Base-by-base conservation (phyloP, 1,140 invertebrate genomes). In the Heliconius nattereri region DNA sequence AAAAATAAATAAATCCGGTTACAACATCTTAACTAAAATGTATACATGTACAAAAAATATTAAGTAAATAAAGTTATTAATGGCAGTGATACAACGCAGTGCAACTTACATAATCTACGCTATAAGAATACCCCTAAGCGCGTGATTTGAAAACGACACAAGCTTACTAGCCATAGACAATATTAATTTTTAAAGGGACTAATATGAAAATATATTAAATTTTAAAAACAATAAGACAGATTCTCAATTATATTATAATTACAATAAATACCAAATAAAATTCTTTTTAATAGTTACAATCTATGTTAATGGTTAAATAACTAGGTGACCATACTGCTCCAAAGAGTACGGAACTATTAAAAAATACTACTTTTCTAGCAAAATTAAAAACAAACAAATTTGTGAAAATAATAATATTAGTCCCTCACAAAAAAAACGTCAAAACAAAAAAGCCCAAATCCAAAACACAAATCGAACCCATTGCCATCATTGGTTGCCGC, bases 401-500 rank as follows among this genome's bases (percentile, higher is more conserved):
- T 26, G n/a, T n/a, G 20, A 57, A 57, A 57, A 54, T 77, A 71
- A 77, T 71, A 35, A 45, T 78, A 70, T 66, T 76, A 37, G 54
- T 71, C 66, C 81, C 82, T 54, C 73, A 86, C 81, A 79, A 83
- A 83, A 75, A 9, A 71, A 37, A 23, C 8, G 29, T 26, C 32
- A 7, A 49, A 80, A 85, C 83, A 84, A 80, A 66, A 66, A 66
- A 66, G 60, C 60, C 26, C 60, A 66, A 66, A 26, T 81, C 86
- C 86, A 80, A 86, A 84, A 85, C 84, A 88, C 85, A 85, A 83
- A 86, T 89, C 94, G 91, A 94, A 95, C 93, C 93, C 92, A 93
- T 94, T 78, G 90, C 88, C 89, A 92, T 87, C 93, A 95, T 95
- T 84, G 95, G 95, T 87, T 96, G 96, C 85, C 96, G 95, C 78